These are phyloP conservation scores for Choloepus hoffmanni DNA, from an alignment of 2,113 vertebrate species.

Conservation along the genomic window DNA sequence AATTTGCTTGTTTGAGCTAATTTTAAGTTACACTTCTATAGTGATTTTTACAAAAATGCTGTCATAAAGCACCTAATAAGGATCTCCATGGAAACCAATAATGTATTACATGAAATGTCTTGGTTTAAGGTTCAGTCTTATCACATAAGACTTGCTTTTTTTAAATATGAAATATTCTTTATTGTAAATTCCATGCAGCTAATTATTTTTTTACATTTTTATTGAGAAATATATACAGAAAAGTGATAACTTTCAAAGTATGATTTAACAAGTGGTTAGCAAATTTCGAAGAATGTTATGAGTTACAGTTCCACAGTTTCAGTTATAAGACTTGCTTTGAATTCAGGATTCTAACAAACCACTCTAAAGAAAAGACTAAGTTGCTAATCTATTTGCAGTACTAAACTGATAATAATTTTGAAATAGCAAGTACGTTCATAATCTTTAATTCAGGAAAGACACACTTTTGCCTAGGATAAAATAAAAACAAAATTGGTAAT, in stretches of 20 bases:
- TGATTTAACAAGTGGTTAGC: no score
- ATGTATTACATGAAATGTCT: constrained; percentile 45
- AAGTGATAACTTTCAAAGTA: no score
- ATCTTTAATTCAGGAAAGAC: constrained; percentile 55
- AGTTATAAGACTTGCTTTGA: constrained; percentile 33
- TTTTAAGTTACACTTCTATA: constrained; percentile 43
- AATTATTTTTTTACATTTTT: no score
- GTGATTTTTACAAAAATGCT: constrained; percentile 17
- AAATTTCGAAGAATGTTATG: no score
- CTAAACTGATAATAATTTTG: constrained; percentile 42
- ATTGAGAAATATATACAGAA: no score
- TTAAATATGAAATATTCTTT: no score
- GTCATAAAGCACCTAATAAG: constrained; percentile 36
- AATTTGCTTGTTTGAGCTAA: constrained; percentile 28
- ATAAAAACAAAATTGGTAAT: constrained; percentile 59
- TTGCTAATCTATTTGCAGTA: constrained; percentile 7
- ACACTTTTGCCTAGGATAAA: constrained; percentile 20
- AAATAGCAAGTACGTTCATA: not conserved
- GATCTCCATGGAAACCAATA: constrained; percentile 8
- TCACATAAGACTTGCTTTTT: not conserved
- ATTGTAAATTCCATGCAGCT: no score
- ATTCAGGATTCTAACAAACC: constrained; percentile 39
- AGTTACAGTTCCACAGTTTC: no score
- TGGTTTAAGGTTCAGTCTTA: constrained; percentile 48
- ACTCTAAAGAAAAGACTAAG: constrained; percentile 32